A percentile compares a stretch with the other conserved stretches of the same genome.
phyloP scores from a whole-genome alignment of 2,113 vertebrate genomes.

The Empidonax traillii region DNA sequence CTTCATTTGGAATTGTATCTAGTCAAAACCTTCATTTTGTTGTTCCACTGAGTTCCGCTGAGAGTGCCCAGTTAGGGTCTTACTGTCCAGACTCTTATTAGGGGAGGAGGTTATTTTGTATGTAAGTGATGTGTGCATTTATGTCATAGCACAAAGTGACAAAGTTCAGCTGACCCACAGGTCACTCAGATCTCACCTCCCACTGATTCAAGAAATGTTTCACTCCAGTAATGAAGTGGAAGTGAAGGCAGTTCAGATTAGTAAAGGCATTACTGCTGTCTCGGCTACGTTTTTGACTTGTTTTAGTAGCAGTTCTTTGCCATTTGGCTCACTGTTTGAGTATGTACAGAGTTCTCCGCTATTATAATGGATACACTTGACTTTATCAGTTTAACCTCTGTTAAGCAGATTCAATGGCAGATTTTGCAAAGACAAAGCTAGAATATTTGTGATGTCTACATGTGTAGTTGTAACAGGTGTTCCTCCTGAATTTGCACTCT shows the following conservation, averaged over 20 bases:
- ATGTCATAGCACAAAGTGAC: neutral
- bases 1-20: neutral
- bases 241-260: neutral
- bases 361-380: neutral
- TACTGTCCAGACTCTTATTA: neutral
- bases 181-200: neutral
- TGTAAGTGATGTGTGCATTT: neutral
- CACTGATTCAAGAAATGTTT: neutral
- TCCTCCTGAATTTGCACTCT: neutral
- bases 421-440: neutral
- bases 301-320: neutral
- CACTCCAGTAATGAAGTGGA: neutral
- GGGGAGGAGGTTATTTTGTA: neutral
- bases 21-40: neutral
- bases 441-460: neutral
- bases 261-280: neutral
- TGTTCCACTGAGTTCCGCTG: neutral
- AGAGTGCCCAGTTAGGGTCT: rapidly evolving
- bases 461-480: neutral
- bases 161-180: neutral
- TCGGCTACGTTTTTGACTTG: neutral
- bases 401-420: neutral
- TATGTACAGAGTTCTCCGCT: neutral
- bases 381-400: neutral
- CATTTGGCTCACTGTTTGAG: neutral